phyloP scores from a whole-genome alignment of 2,113 vertebrate genomes.

The Heliornis fulica region DNA sequence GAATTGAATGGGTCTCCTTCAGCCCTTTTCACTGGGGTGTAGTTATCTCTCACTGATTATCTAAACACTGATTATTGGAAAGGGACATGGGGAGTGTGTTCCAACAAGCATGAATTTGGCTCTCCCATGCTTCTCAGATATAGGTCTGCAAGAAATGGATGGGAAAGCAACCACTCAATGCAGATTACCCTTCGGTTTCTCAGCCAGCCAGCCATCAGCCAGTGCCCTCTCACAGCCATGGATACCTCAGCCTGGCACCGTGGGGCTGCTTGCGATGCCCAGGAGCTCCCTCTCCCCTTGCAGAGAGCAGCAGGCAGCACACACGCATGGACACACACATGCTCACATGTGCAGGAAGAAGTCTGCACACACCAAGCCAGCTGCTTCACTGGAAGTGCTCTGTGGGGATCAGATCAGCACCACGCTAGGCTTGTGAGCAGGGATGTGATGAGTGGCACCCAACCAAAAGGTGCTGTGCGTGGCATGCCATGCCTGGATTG shows the following conservation, averaged over 20 bases:
- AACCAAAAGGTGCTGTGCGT: fast-evolving
- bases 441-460: neutral
- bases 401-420: fast-evolving
- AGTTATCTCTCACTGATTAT: neutral
- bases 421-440: neutral
- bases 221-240: neutral
- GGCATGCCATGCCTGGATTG: neutral
- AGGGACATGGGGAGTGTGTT: neutral
- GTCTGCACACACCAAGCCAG: neutral
- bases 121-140: fast-evolving
- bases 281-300: neutral
- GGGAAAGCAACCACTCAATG: fast-evolving
- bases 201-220: neutral
- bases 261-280: neutral
- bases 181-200: neutral
- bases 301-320: neutral
- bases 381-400: neutral
- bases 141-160: neutral
- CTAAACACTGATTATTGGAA: neutral
- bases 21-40: neutral
- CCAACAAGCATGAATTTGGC: fast-evolving
- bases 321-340: fast-evolving
- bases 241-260: fast-evolving
- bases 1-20: neutral
- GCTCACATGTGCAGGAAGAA: neutral